Evolutionary conservation across 2,113 vertebrate genomes (phyloP).

Genomic region (Turdus rufiventris): DNA sequence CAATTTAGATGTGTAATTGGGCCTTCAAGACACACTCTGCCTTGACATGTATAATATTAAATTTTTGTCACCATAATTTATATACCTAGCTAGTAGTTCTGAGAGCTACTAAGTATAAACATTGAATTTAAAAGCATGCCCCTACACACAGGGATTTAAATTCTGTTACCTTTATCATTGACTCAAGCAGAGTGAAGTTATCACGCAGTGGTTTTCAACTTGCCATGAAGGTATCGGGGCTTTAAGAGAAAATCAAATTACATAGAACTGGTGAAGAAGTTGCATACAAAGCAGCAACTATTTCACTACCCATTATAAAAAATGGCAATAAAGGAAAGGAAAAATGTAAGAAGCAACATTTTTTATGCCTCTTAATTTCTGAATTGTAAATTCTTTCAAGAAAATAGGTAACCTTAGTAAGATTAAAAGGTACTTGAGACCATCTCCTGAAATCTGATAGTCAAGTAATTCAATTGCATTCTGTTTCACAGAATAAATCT

Average conservation of each 20-base stretch:
- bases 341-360: background rate
- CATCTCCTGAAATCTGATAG: background rate
- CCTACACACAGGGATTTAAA: background rate
- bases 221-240: background rate
- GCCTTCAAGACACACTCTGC: background rate
- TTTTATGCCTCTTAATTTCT: background rate
- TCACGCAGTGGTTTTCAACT: background rate
- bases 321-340: background rate
- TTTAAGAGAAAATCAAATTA: background rate
- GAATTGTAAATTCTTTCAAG: background rate
- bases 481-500: constrained; percentile 19
- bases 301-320: background rate
- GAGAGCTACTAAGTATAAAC: background rate
- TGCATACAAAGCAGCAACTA: background rate
- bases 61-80: background rate
- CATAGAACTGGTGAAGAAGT: background rate
- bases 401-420: background rate
- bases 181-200: background rate
- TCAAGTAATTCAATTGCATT: background rate
- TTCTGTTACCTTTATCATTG: background rate
- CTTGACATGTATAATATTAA: background rate
- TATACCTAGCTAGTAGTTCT: background rate
- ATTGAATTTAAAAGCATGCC: background rate
- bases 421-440: background rate
- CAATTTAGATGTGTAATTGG: background rate